A percentile compares a stretch with the other conserved stretches of the same genome.
Conservation (phyloP, 2,888 invertebrate genomes). For the Agrochola circellaris region DNA sequence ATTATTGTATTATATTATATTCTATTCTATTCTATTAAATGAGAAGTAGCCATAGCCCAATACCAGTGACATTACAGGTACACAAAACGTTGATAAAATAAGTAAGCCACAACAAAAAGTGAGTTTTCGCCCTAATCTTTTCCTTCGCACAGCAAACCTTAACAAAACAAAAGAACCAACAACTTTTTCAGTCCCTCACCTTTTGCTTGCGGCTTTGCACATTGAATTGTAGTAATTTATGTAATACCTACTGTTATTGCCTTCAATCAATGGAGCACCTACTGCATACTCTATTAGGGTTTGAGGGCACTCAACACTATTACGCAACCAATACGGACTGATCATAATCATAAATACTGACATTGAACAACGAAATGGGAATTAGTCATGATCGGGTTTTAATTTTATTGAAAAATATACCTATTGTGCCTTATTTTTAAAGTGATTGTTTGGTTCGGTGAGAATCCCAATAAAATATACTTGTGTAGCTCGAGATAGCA, state of each 20-base stretch:
- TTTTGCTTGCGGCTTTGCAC: slow-evolving; percentile 16
- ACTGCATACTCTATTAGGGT: slow-evolving; percentile 16
- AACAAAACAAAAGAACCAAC: background rate
- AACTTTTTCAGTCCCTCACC: slow-evolving; percentile 4
- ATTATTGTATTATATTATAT: too few species aligned
- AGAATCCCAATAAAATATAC: background rate
- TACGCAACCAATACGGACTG: slow-evolving; percentile 31
- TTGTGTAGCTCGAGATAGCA: background rate
- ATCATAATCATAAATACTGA: slow-evolving; percentile 42
- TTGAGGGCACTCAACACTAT: slow-evolving; percentile 29
- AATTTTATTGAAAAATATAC: background rate
- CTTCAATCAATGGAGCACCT: slow-evolving; percentile 13
- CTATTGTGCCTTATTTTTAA: background rate
- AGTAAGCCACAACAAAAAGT: background rate
- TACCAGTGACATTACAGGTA: too few species aligned
- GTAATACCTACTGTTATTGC: background rate
- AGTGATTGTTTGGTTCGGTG: background rate
- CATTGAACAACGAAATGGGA: slow-evolving; percentile 32
- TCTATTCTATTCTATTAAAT: too few species aligned
- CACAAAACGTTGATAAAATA: too few species aligned
- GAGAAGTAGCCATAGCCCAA: too few species aligned
- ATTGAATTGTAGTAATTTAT: slow-evolving; percentile 10
- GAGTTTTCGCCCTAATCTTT: background rate
- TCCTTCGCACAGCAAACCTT: background rate
- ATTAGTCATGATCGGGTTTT: background rate